phyloP scores from a whole-genome alignment of 1,140 invertebrate species.

The Eurosta solidaginis region DNA sequence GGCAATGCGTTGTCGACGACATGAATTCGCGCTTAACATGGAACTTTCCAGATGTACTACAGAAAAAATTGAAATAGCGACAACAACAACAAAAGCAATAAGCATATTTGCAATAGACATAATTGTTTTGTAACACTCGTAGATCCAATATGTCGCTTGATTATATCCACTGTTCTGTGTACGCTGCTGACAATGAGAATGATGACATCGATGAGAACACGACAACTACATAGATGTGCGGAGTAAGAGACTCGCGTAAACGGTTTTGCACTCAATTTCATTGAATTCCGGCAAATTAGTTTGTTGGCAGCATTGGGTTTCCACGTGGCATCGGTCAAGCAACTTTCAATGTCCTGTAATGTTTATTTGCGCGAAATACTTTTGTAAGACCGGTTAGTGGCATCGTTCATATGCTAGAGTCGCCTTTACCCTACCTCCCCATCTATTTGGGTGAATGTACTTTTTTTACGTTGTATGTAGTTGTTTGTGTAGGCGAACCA shows the following conservation, averaged over 20 bases:
- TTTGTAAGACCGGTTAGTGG: neutral
- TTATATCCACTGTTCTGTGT: no score
- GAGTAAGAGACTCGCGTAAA: conserved; percentile 26
- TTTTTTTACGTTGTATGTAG: neutral
- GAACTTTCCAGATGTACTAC: no score
- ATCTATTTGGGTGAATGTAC: no score
- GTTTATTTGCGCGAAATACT: neutral
- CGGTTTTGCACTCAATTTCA: conserved; percentile 37
- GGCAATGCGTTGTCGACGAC: conserved; percentile 5
- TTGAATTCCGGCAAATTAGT: conserved; percentile 36
- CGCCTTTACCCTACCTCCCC: no score
- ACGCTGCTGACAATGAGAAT: no score
- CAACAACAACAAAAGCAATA: neutral
- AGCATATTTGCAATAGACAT: no score
- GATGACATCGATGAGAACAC: no score
- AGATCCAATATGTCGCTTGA: no score
- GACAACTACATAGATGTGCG: neutral
- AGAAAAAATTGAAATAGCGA: no score
- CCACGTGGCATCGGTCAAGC: conserved; percentile 30
- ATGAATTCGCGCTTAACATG: neutral
- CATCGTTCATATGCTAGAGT: no score
- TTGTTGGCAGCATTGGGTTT: conserved; percentile 29
- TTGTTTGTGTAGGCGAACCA: neutral
- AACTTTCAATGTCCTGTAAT: conserved; percentile 5
- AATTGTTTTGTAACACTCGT: no score